Evolutionary conservation across 2,113 vertebrate genomes (phyloP).

Genomic region (Nesospiza acunhae): DNA sequence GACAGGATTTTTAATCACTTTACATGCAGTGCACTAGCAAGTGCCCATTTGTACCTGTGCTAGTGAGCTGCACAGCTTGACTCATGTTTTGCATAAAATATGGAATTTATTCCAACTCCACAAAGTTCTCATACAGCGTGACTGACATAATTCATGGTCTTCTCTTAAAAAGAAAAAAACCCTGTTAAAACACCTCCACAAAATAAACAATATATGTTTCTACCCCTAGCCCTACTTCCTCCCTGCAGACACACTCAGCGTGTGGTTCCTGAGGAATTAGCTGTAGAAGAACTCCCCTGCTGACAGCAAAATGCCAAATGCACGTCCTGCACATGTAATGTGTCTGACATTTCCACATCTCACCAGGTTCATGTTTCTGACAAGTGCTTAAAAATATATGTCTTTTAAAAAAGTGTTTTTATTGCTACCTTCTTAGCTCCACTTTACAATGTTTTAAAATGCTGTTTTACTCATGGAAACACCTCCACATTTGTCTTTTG

Average conservation of each 20-base stretch:
- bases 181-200: constrained; percentile 17
- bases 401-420: constrained; percentile 10
- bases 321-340: constrained; percentile 76
- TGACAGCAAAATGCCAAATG: constrained; percentile 81
- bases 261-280: constrained; percentile 79
- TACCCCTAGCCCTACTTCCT: constrained; percentile 41
- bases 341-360: constrained; percentile 81
- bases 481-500: constrained; percentile 55
- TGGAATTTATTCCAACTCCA: background rate
- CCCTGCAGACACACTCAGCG: constrained; percentile 74
- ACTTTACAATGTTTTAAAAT: constrained; percentile 14
- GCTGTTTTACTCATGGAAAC: constrained; percentile 44
- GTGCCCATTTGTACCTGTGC: background rate
- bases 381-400: constrained; percentile 69
- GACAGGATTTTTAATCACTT: background rate
- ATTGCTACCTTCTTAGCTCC: constrained; percentile 31
- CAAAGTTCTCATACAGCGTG: constrained; percentile 36
- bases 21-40: background rate
- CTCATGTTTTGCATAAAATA: background rate
- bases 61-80: background rate
- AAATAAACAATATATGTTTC: constrained; percentile 57
- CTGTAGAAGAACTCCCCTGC: constrained; percentile 74
- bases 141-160: constrained; percentile 44
- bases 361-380: constrained; percentile 74
- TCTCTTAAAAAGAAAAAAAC: constrained; percentile 40